These are phyloP conservation scores for Cettia cetti DNA, from an alignment of 2,113 vertebrate genomes.

Conservation along the genomic window DNA sequence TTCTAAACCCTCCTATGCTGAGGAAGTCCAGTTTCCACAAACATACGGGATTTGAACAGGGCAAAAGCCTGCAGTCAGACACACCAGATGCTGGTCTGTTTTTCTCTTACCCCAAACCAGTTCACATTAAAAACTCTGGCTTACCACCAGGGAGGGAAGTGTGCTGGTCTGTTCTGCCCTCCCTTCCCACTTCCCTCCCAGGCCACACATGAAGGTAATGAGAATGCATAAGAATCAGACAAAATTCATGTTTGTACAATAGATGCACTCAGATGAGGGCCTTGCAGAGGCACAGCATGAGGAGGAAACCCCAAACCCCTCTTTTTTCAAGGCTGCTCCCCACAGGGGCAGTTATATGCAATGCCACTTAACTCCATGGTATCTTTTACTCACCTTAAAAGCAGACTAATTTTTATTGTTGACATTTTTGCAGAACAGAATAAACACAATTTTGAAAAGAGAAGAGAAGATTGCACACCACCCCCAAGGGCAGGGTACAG, in stretches of 20 bases:
- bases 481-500: background rate
- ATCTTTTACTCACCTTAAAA: background rate
- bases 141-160: conserved; percentile 4
- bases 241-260: background rate
- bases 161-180: background rate
- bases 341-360: background rate
- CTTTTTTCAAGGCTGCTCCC: background rate
- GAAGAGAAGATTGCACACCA: background rate
- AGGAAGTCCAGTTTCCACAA: background rate
- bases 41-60: accelerated
- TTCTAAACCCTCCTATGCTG: background rate
- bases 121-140: background rate
- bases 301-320: background rate
- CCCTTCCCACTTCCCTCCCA: conserved; percentile 1
- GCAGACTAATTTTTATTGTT: background rate
- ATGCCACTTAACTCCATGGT: background rate
- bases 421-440: background rate
- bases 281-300: background rate
- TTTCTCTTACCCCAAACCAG: background rate
- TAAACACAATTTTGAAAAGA: background rate
- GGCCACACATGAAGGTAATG: conserved; percentile 41
- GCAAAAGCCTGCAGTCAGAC: background rate
- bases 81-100: background rate
- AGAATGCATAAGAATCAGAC: background rate
- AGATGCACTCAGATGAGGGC: background rate